Evolutionary conservation across 2,888 invertebrate species (phyloP).

Genomic region (Sicus ferrugineus): DNA sequence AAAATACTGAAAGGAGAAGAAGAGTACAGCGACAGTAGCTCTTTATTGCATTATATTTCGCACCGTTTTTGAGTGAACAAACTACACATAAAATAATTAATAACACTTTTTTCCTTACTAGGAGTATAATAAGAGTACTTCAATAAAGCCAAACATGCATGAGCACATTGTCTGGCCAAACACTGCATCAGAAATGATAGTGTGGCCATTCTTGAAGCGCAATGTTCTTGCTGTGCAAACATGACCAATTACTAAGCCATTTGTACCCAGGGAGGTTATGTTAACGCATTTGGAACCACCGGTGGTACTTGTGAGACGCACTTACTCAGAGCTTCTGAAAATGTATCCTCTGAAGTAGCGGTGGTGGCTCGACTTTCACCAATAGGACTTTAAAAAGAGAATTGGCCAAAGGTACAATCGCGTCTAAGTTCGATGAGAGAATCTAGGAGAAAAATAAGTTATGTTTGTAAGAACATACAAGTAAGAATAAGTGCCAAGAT

Average conservation of each 20-base stretch:
- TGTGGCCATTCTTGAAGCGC: constrained; percentile 91
- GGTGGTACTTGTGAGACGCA: constrained; percentile 62
- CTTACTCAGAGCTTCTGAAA: constrained; percentile 66
- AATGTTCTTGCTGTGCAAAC: constrained; percentile 36
- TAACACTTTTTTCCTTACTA: not conserved
- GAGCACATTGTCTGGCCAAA: constrained; percentile 93
- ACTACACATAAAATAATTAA: too few species aligned
- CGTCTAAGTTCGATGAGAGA: too few species aligned
- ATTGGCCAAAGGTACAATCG: too few species aligned
- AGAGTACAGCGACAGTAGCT: too few species aligned
- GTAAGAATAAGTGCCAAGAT: too few species aligned
- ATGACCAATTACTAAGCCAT: constrained; percentile 36
- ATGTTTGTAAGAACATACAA: too few species aligned
- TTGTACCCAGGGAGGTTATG: not conserved
- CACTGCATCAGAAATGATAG: constrained; percentile 91
- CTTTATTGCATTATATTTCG: too few species aligned
- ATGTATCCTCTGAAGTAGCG: constrained; percentile 69
- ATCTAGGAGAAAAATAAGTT: too few species aligned
- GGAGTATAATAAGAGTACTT: constrained; percentile 70
- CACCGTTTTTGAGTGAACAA: too few species aligned
- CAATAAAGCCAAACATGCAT: constrained; percentile 84
- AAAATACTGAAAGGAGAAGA: too few species aligned
- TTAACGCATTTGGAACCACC: not conserved
- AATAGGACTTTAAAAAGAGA: constrained; percentile 52
- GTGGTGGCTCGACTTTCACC: constrained; percentile 66